phyloP scores from a whole-genome alignment of 2,113 vertebrate species.

The Ageneiosus marmoratus region DNA sequence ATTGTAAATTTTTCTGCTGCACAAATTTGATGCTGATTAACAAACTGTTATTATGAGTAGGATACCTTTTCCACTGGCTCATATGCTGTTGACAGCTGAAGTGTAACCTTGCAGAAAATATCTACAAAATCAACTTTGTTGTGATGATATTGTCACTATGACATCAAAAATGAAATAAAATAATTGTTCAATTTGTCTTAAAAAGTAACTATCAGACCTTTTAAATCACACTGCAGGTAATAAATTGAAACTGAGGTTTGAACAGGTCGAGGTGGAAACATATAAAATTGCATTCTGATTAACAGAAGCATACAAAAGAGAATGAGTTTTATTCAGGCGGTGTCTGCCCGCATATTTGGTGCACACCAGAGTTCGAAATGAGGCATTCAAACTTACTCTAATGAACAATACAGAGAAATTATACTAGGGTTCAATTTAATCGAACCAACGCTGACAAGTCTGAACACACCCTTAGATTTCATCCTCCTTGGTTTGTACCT shows the following conservation, averaged over 20 bases:
- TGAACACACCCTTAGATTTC: too few species aligned
- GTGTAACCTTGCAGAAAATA: not conserved
- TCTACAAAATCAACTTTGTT: not conserved
- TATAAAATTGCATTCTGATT: constrained; percentile 3
- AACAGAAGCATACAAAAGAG: not conserved
- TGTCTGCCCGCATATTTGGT: too few species aligned
- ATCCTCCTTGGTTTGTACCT: not conserved
- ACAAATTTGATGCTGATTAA: not conserved
- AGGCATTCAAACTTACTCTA: too few species aligned
- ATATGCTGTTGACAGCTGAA: not conserved
- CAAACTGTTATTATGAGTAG: not conserved
- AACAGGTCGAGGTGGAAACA: not conserved
- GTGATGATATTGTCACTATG: not conserved
- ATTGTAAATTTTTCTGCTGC: too few species aligned
- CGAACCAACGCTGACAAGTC: too few species aligned
- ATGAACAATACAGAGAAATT: too few species aligned
- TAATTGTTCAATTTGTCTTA: too few species aligned
- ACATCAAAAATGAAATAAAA: not conserved
- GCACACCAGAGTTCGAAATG: too few species aligned
- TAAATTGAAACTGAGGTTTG: not conserved
- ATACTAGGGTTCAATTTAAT: too few species aligned
- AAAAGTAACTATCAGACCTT: not conserved
- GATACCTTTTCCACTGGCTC: not conserved
- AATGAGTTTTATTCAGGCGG: too few species aligned
- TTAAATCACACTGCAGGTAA: not conserved